These are phyloP conservation scores for Botrylloides violaceus DNA, from an alignment of 23 tunicate genomes.

Conservation along the genomic window DNA sequence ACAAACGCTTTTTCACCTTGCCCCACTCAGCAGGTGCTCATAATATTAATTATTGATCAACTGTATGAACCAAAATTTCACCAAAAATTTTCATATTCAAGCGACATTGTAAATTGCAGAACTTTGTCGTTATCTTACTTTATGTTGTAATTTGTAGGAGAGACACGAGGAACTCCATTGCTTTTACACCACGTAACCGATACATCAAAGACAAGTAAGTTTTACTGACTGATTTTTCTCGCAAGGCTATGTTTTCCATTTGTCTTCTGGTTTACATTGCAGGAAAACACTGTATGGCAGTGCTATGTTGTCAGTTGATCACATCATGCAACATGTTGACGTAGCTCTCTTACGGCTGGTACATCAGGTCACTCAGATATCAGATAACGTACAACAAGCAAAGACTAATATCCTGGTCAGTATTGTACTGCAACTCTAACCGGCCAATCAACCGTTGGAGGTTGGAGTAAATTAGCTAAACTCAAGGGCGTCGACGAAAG, in stretches of 20 bases:
- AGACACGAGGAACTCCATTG: neutral
- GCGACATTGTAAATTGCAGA: no score
- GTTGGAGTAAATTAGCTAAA: no score
- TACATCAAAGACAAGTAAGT: neutral
- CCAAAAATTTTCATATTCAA: no score
- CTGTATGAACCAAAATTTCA: no score
- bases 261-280: neutral
- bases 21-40: no score
- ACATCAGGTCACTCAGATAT: conserved; percentile 57
- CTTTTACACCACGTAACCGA: neutral
- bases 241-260: neutral
- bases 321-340: conserved; percentile 55
- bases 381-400: conserved; percentile 60
- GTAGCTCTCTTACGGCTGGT: conserved; percentile 47
- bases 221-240: neutral
- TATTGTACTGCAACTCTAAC: neutral
- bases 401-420: conserved; percentile 59
- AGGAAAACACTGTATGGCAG: conserved; percentile 24
- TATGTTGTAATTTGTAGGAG: neutral
- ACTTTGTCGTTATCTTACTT: no score
- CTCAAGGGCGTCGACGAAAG: no score
- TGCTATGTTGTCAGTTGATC: conserved; percentile 29
- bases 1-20: no score
- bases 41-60: no score
- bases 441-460: no score